Conservation (phyloP, 2,113 vertebrate genomes). For the Ctenomys sociabilis region DNA sequence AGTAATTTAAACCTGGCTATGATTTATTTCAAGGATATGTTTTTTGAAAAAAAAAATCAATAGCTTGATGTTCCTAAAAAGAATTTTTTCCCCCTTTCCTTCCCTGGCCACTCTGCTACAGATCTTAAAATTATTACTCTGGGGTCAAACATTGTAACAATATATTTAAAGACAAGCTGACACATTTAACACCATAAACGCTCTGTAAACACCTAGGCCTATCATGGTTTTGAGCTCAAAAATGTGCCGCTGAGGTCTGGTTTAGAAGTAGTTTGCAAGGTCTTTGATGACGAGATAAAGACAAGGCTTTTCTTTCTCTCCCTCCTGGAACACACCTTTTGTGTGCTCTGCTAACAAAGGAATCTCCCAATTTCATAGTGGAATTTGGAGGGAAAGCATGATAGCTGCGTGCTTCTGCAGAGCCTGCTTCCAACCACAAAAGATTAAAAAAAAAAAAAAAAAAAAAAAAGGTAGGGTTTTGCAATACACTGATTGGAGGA, state of each 20-base stretch:
- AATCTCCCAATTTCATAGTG: conserved; percentile 69
- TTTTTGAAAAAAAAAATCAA: conserved; percentile 2
- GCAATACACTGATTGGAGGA: conserved; percentile 48
- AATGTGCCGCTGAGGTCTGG: background rate
- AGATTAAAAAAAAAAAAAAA: conserved; percentile 45
- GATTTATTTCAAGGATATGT: conserved; percentile 44
- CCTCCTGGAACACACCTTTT: conserved; percentile 68
- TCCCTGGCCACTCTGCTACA: background rate
- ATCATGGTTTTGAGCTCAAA: conserved; percentile 56
- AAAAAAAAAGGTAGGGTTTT: background rate
- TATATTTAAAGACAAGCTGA: conserved; percentile 44
- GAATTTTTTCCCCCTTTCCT: background rate
- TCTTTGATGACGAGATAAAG: conserved; percentile 60
- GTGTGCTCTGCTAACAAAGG: conserved; percentile 66
- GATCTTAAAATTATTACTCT: conserved; percentile 28
- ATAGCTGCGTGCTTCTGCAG: conserved; percentile 4
- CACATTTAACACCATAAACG: conserved; percentile 28
- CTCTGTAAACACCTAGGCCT: background rate
- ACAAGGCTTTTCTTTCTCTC: conserved; percentile 38
- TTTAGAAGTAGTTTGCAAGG: conserved; percentile 31
- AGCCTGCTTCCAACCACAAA: conserved; percentile 59
- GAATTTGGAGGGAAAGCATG: conserved; percentile 61
- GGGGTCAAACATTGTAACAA: background rate
- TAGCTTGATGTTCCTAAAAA: conserved; percentile 48
- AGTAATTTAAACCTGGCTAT: conserved; percentile 54